A percentile compares a stretch with the other conserved stretches of the same genome.
Evolutionary conservation across 2,113 vertebrate species (phyloP).

Genomic region (Aldabrachelys gigantea): DNA sequence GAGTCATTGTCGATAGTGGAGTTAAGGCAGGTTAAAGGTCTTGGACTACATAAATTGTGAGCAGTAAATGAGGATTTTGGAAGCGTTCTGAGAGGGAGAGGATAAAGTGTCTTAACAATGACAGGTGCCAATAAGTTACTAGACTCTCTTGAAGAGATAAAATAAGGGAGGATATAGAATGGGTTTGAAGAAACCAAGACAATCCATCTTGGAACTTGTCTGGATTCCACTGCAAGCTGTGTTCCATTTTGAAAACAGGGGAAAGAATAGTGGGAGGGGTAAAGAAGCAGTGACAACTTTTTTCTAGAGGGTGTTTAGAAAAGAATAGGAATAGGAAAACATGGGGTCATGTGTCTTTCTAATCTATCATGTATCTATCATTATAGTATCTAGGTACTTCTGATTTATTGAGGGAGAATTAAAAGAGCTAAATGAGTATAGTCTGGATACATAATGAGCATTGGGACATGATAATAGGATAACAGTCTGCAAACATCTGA

Average conservation of each 20-base stretch:
- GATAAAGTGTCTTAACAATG: not conserved
- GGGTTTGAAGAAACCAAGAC: not conserved
- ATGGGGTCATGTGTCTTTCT: not conserved
- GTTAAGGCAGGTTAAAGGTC: not conserved
- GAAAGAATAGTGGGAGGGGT: accelerated
- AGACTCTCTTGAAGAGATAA: not conserved
- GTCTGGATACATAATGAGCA: not conserved
- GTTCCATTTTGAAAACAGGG: not conserved
- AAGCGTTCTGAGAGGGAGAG: not conserved
- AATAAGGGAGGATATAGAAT: not conserved
- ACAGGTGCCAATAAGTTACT: not conserved
- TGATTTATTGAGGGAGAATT: not conserved
- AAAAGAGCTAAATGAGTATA: not conserved
- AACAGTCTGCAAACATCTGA: not conserved
- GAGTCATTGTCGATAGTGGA: not conserved
- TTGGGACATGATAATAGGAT: not conserved
- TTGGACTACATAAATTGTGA: not conserved
- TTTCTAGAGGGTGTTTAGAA: not conserved
- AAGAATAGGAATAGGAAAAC: not conserved
- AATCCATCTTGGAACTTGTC: not conserved
- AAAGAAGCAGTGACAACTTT: not conserved
- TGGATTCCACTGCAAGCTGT: not conserved
- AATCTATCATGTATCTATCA: not conserved
- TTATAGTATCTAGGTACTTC: not conserved
- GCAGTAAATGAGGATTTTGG: not conserved